Conservation (phyloP, 2,113 vertebrate species). For the Hippocampus zosterae region DNA sequence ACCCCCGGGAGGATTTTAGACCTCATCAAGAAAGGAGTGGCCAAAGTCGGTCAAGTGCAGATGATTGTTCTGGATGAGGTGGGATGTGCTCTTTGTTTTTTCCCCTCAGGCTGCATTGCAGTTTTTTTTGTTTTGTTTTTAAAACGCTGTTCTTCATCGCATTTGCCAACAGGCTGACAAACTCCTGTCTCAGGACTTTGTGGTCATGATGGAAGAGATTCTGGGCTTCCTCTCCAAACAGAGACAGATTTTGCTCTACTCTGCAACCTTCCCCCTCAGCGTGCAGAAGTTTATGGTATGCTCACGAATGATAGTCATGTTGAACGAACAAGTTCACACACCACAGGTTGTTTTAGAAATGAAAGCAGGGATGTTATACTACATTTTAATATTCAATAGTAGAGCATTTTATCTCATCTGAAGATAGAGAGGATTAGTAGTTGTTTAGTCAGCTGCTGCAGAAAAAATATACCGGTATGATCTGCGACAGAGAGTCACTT, state of each 20-base stretch:
- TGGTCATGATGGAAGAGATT: conserved; percentile 99
- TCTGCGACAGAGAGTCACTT: too few relatives aligned
- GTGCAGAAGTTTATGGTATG: conserved; percentile 98
- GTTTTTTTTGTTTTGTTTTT: neutral
- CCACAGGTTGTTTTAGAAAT: neutral
- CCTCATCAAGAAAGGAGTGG: conserved; percentile 99
- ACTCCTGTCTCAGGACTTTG: conserved; percentile 97
- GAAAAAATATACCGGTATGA: too few relatives aligned
- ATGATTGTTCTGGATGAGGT: conserved; percentile 99
- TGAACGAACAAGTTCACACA: neutral
- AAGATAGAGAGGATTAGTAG: too few relatives aligned
- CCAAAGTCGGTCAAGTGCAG: conserved; percentile 96
- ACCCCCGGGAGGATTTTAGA: conserved; percentile 97
- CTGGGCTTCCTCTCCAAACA: conserved; percentile 93
- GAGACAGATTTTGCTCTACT: conserved; percentile 97
- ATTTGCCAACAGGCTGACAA: conserved; percentile 87
- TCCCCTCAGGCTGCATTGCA: neutral
- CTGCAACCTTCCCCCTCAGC: conserved; percentile 95
- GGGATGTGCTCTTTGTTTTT: conserved; percentile 47
- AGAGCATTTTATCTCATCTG: too few relatives aligned
- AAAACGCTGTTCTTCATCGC: neutral
- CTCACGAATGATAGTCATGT: conserved; percentile 20
- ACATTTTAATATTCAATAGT: too few relatives aligned
- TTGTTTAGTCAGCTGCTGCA: too few relatives aligned
- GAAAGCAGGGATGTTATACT: neutral